phyloP scores from a whole-genome alignment of 2,888 invertebrate genomes.

The Clanis bilineata region DNA sequence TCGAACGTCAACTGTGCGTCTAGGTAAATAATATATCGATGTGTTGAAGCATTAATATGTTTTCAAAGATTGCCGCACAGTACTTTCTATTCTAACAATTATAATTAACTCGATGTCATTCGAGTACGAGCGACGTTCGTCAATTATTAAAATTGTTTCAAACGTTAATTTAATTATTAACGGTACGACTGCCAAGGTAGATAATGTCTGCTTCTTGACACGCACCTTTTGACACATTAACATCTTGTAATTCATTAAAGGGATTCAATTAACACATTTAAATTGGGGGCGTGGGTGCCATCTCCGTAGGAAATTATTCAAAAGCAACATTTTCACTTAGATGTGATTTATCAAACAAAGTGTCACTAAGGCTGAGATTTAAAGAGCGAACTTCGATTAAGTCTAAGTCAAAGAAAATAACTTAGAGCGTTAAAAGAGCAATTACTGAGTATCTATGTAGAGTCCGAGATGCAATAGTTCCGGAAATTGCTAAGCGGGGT shows the following conservation, averaged over 20 bases:
- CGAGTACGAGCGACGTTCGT: not conserved
- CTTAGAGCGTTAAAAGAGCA: too few relatives aligned
- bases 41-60: too few relatives aligned
- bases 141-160: conserved; percentile 6
- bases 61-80: not conserved
- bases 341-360: too few relatives aligned
- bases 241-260: not conserved
- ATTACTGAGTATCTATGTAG: too few relatives aligned
- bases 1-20: too few relatives aligned
- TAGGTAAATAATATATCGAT: too few relatives aligned
- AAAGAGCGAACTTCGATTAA: too few relatives aligned
- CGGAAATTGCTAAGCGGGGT: too few relatives aligned
- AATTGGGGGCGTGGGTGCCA: not conserved
- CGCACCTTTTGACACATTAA: conserved; percentile 6
- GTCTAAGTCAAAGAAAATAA: too few relatives aligned
- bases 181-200: not conserved
- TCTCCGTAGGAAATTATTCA: not conserved
- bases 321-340: not conserved
- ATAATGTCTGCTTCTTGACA: not conserved
- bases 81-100: not conserved
- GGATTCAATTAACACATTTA: conserved; percentile 1
- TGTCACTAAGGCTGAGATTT: too few relatives aligned
- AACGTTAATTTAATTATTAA: conserved; percentile 8
- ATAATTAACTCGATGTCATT: not conserved
- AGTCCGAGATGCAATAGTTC: too few relatives aligned